Conservation (phyloP, 2,888 invertebrate genomes). For the Drosophila diplacantha region DNA sequence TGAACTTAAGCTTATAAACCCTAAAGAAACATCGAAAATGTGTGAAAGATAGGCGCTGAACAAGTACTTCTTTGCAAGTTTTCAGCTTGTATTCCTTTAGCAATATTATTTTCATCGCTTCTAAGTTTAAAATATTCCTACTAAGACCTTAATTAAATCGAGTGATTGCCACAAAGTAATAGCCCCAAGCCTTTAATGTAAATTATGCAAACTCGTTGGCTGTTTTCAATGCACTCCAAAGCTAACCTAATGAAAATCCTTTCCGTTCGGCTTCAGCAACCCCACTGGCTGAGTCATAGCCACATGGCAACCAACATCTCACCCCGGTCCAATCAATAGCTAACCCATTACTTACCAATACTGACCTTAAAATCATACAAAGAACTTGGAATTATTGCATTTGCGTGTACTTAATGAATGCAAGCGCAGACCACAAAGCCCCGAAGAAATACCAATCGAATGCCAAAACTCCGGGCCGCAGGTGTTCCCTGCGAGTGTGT, state of each 20-base stretch:
- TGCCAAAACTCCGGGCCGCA: constrained; percentile 34
- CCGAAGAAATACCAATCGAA: constrained; percentile 37
- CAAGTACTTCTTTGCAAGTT: neutral
- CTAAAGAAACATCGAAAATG: neutral
- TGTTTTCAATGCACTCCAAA: neutral
- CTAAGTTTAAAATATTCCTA: neutral
- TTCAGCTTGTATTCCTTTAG: fast-evolving
- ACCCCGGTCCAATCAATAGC: constrained; percentile 5
- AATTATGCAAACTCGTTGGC: constrained; percentile 2
- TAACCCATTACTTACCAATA: constrained; percentile 10
- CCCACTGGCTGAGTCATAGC: constrained; percentile 8
- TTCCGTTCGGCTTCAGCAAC: constrained; percentile 14
- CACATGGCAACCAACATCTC: constrained; percentile 1
- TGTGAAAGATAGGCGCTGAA: neutral
- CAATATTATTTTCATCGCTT: neutral
- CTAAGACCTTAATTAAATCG: neutral
- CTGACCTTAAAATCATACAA: constrained; percentile 33
- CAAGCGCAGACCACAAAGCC: constrained; percentile 40
- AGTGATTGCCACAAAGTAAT: neutral
- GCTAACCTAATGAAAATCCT: neutral
- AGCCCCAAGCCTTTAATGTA: neutral
- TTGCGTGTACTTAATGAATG: constrained; percentile 68
- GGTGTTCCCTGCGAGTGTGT: constrained; percentile 42
- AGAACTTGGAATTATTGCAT: constrained; percentile 40
- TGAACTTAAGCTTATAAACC: neutral